A percentile compares a stretch with the other conserved stretches of the same genome.
These are phyloP conservation scores for Polietes domitor DNA, from an alignment of 2,888 invertebrate species.

Conservation along the genomic window DNA sequence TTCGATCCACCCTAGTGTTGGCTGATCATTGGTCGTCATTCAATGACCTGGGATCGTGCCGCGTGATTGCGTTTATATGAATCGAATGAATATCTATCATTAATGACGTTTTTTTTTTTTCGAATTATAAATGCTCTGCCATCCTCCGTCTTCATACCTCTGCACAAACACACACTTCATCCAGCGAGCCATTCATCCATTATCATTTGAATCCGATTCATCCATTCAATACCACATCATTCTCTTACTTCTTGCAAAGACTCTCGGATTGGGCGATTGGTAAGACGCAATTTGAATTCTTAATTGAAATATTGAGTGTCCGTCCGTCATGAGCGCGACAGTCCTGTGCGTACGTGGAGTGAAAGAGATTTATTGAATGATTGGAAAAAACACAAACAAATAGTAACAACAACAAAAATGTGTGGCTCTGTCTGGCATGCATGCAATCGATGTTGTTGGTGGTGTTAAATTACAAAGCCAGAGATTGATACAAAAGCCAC, in stretches of 20 bases:
- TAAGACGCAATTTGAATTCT: slow-evolving; percentile 62
- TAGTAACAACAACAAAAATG: too few relatives aligned
- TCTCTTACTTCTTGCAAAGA: background rate
- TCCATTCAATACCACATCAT: slow-evolving; percentile 11
- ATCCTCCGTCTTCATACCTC: too few relatives aligned
- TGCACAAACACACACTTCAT: slow-evolving; percentile 36
- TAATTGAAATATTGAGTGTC: slow-evolving; percentile 42
- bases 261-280: slow-evolving; percentile 49
- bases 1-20: too few relatives aligned
- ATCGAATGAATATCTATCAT: slow-evolving; percentile 25
- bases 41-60: background rate
- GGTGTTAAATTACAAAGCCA: slow-evolving; percentile 53
- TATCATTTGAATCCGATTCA: background rate
- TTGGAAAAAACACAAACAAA: background rate
- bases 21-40: background rate
- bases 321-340: background rate
- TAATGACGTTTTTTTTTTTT: slow-evolving; percentile 51
- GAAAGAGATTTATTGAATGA: background rate
- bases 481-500: slow-evolving; percentile 27
- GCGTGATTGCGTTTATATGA: background rate
- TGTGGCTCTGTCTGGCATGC: too few relatives aligned
- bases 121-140: slow-evolving; percentile 44
- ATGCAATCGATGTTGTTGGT: too few relatives aligned
- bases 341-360: background rate
- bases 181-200: slow-evolving; percentile 18